These are phyloP conservation scores for Phaedon cochleariae DNA, from an alignment of 2,888 invertebrate species.

Conservation along the genomic window DNA sequence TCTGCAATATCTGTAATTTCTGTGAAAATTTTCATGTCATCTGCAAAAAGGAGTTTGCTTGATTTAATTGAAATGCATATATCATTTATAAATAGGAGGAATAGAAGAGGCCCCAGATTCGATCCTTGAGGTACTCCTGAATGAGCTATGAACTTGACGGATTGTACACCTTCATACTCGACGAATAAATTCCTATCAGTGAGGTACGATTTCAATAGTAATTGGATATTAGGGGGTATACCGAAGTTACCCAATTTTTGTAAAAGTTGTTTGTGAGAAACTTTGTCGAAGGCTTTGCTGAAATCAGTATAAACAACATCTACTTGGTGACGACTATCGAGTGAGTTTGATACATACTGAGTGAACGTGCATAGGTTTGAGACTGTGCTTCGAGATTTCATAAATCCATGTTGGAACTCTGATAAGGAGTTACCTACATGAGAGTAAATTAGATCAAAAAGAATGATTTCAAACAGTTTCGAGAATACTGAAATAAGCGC, in stretches of 20 bases:
- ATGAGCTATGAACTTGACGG: too few species aligned
- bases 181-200: too few species aligned
- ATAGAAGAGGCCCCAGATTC: too few species aligned
- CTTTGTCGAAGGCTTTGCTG: slow-evolving; percentile 4
- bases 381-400: not conserved
- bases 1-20: too few species aligned
- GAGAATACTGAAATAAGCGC: not conserved
- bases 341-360: not conserved
- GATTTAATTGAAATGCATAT: too few species aligned
- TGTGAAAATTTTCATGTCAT: too few species aligned
- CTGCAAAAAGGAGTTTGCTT: too few species aligned
- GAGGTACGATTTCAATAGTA: too few species aligned
- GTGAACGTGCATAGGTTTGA: not conserved
- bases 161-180: too few species aligned
- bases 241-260: not conserved
- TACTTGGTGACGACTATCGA: not conserved
- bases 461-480: not conserved
- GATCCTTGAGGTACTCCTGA: too few species aligned
- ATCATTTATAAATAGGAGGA: too few species aligned
- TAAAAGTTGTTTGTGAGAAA: not conserved
- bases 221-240: not conserved
- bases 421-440: not conserved
- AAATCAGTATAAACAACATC: not conserved
- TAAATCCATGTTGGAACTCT: not conserved
- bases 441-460: not conserved